phyloP scores from a whole-genome alignment of 2,888 invertebrate genomes.

The Elysia crispata region DNA sequence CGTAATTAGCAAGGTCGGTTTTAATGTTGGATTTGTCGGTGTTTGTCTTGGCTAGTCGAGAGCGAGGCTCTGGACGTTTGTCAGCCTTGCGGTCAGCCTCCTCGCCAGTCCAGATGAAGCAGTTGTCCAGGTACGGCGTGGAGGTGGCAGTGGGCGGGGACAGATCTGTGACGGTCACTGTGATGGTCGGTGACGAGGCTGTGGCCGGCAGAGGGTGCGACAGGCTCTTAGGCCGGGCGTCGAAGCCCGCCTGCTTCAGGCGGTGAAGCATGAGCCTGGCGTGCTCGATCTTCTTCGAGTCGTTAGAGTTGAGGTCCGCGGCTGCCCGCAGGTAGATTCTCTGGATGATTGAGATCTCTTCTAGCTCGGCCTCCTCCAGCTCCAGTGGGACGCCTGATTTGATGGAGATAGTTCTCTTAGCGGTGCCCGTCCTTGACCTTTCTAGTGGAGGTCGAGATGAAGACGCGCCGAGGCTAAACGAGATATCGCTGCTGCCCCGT shows the following conservation, averaged over 20 bases:
- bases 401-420: neutral
- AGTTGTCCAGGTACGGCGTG: neutral
- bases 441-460: neutral
- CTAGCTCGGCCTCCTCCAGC: neutral
- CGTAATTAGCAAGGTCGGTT: too few species aligned
- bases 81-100: too few species aligned
- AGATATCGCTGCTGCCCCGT: neutral
- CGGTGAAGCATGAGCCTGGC: conserved; percentile 13
- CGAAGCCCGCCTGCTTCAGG: conserved; percentile 3
- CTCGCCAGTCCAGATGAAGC: too few species aligned
- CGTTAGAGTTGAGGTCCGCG: conserved; percentile 1
- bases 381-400: neutral
- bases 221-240: conserved; percentile 1
- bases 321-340: conserved; percentile 9
- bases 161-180: too few species aligned
- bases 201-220: neutral
- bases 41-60: too few species aligned
- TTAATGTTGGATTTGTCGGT: too few species aligned
- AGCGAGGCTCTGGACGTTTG: too few species aligned
- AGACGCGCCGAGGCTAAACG: neutral
- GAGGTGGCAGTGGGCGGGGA: conserved; percentile 11
- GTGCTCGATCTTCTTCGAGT: neutral
- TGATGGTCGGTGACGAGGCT: too few species aligned
- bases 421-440: neutral
- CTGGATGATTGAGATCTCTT: neutral